Conservation (phyloP, 35 echinoderm and acorn worm species). For the Hemicentrotus pulcherrimus region DNA sequence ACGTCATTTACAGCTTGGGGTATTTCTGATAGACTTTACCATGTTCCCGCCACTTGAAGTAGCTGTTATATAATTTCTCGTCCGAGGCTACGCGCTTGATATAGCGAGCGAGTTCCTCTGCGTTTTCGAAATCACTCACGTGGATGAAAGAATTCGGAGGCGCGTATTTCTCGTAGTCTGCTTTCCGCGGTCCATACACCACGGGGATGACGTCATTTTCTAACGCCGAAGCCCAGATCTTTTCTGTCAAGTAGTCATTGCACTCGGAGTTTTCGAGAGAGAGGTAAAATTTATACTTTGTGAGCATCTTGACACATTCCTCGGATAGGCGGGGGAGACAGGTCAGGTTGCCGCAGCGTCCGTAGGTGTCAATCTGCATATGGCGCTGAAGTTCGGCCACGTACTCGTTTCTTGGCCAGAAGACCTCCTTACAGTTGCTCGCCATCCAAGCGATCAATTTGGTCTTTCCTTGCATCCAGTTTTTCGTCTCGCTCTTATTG, state of each 20-base stretch:
- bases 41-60: conserved; percentile 67
- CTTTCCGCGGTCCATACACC: conserved; percentile 72
- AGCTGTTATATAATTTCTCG: conserved; percentile 69
- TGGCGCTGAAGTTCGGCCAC: conserved; percentile 57
- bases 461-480: conserved; percentile 53
- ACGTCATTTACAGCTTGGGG: conserved; percentile 69
- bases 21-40: conserved; percentile 56
- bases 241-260: conserved; percentile 80
- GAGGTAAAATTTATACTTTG: conserved; percentile 80
- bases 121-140: conserved; percentile 72
- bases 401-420: conserved; percentile 83
- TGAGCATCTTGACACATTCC: conserved; percentile 63
- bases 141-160: conserved; percentile 84
- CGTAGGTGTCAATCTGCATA: conserved; percentile 65
- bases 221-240: conserved; percentile 69
- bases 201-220: conserved; percentile 75
- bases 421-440: conserved; percentile 83
- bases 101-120: conserved; percentile 68
- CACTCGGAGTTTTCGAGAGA: conserved; percentile 83
- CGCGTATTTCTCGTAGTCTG: conserved; percentile 66
- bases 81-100: conserved; percentile 58
- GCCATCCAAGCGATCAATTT: conserved; percentile 84
- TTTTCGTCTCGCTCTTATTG: not conserved
- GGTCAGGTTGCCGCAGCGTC: conserved; percentile 71
- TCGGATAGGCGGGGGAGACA: conserved; percentile 63